Evolutionary conservation across 1,140 invertebrate genomes (phyloP), one percentile per base, ranked within the genome.

Genomic region (Microvelia longipes): DNA sequence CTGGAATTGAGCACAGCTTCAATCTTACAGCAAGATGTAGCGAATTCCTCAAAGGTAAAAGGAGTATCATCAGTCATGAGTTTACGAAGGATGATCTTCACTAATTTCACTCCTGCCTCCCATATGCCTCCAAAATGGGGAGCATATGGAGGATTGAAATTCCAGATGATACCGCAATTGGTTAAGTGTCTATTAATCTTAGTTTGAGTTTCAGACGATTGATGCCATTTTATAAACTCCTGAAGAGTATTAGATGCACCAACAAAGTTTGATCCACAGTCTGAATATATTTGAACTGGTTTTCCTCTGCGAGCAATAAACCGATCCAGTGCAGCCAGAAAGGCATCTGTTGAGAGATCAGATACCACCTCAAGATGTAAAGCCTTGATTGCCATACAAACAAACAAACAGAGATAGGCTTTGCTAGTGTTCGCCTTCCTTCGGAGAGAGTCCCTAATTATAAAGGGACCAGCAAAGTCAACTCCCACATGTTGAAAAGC

Each of bases 111-210:
- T 0, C 73, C 77, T 2, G 75, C 73, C 72, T 82, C 81, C 75
- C 79, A 81, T 26, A 80, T 29, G 19, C 78, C 80, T 15, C 80
- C 80, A 69, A 82, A 79, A 74, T 82, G 77, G 1, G 78, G 76
- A 11, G 78, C 75, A 11, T 67, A n/a, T 24, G 81, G 77, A 1
- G 81, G 80, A 69, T 79, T 81, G 70, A 82, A 81, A 5, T 29
- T 24, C 62, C 30, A 66, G 19, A 19, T 60, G 5, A 60, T 60
- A 11, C 75, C 63, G 75, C 74, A 68, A 77, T 75, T 25, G 77
- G 75, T 1, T 74, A 73, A 0, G 64, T 11, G 0, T 77, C 75
- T 1, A 76, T 76, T 61, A 71, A 75, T 65, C 77, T 78, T 65
- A 74, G 71, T 76, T 77, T 79, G 13, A 19, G 19, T 11, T 60